Evolutionary conservation across 2,888 invertebrate species (phyloP).

Genomic region (Metellina segmentata): DNA sequence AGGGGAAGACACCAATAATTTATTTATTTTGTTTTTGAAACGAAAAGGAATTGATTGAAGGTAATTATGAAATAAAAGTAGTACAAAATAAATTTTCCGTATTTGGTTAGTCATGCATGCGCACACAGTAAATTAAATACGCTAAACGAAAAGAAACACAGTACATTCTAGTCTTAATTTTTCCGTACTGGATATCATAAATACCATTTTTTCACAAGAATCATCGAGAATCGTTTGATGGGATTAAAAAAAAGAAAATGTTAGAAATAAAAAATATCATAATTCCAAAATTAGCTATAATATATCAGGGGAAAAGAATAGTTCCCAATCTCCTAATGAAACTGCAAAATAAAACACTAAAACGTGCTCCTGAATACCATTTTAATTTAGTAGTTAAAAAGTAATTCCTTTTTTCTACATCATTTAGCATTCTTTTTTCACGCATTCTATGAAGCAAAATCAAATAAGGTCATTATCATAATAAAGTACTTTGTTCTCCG

Average conservation of each 20-base stretch:
- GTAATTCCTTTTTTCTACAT: background rate
- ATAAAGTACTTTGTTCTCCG: background rate
- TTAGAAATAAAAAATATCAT: background rate
- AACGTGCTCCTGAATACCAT: background rate
- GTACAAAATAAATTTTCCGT: no score
- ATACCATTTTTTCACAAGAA: background rate
- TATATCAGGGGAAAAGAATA: background rate
- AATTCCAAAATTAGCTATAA: background rate
- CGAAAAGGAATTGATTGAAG: no score
- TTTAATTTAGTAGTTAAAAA: background rate
- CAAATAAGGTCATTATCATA: conserved; percentile 20
- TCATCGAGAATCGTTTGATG: background rate
- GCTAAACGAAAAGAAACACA: no score
- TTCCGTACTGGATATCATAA: background rate
- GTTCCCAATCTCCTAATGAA: background rate
- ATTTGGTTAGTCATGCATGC: no score
- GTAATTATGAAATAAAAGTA: no score
- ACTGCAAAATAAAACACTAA: background rate
- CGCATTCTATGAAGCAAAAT: conserved; percentile 1
- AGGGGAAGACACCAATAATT: no score
- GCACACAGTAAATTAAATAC: no score
- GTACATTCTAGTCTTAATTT: background rate
- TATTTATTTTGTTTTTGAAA: no score
- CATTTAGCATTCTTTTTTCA: conserved; percentile 23
- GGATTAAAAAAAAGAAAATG: background rate